Base-by-base conservation (phyloP, 2,113 vertebrate species). In the Lophius piscatorius region DNA sequence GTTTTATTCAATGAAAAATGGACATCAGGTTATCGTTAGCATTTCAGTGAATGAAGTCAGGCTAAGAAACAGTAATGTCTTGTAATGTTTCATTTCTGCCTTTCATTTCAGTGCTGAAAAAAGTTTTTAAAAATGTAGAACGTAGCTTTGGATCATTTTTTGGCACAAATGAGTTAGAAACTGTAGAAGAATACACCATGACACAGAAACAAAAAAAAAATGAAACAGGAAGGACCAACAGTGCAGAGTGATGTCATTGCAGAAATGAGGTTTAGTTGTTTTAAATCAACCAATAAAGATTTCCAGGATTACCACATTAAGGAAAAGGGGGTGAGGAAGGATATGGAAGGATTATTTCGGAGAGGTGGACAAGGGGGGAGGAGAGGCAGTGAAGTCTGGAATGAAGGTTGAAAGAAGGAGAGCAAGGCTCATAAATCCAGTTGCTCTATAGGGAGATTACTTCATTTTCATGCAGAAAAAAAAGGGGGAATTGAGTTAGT, bases 391-490 rank as follows among this genome's bases (percentile, higher is more conserved):
- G 16, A 8, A 42, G 47, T n/a, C n/a, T n/a, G n/a, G n/a, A 29
- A 41, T 50, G 36, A 52, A 20, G 34, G 47, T 54, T 34, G 20
- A 48, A 46, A 80, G 34, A 47, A 31, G 29, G 17, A 60, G 26
- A 49, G 42, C 14, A 11, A 9, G 20, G 12, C 18, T 57, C 56
- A 28, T 83, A 67, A 73, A 77, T 63, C 46, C 11, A 49, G 17
- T 33, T 21, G 33, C 10, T 74, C 42, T 39, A 16, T 23, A 0
- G 73, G 66, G 64, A 63, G 41, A 65, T 74, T 44, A 66, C 69
- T 35, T 72, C 59, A 72, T 76, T 58, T 47, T 62, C 2, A 13
- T 11, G 31, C 9, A 51, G 36, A 14, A 21, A 40, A 42, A 13
- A 56, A 46, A 35, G 8, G 26, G 16, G 29, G 24, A 20, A 2